Base-by-base conservation (phyloP, 2,888 invertebrate genomes). In the Harpalus rubripes region DNA sequence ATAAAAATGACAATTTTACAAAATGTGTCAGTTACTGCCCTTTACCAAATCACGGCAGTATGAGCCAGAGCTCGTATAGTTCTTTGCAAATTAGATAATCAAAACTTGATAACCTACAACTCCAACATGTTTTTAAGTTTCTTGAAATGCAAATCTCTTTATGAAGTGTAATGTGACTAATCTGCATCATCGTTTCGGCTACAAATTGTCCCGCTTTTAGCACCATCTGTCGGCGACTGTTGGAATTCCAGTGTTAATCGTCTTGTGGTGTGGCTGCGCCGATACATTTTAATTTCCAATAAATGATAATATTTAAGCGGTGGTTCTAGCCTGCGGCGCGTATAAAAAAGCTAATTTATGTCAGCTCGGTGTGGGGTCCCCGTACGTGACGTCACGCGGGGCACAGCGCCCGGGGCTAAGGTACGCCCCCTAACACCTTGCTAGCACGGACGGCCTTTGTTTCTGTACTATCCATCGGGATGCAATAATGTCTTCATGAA, bases 251-350 rank as follows among this genome's bases (percentile, higher is more conserved):
- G 3, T 12, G 44, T 74, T 74, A 74, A 74, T 74, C 44, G 74
- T 52, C 68, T 10, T 58, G 32, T 16, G 58, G 78, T 26, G 32
- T 26, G 78, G 26, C 58, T 22, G 22, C 10, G n/a, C 78, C 44
- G 80, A 61, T 61, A 80, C 80, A 78, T 84, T 84, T 87, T 86
- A 87, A 86, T 88, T 88, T 88, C 88, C 88, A 88, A 88, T 88
- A 88, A 88, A 88, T 87, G 88, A 87, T 87, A 87, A 88, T 88
- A 88, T 87, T 88, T 87, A 87, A 87, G 87, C 85, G 78, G 58
- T 78, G 56, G 78, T 58, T 26, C 26, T 18, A 26, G 78, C 56
- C 58, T 16, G 26, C n/a, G 32, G 78, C 78, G 76, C 65, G 58
- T 78, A 76, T 83, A 83, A 84, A 84, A 84, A 61, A 65, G 26